These are phyloP conservation scores for Eustalomyia histrio DNA, from an alignment of 2,888 invertebrate genomes.

Conservation along the genomic window DNA sequence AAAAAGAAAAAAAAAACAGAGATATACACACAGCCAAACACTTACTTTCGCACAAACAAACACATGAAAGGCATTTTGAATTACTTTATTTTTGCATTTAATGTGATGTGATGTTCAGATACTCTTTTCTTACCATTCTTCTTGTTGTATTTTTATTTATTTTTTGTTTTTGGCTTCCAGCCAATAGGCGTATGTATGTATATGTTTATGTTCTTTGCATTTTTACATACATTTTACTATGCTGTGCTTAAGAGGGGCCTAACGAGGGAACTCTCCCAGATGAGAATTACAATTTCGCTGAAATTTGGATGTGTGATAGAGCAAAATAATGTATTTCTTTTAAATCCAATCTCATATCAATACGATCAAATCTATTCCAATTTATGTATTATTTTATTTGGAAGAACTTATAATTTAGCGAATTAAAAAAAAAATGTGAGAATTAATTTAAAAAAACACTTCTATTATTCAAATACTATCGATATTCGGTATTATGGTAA, in stretches of 20 bases:
- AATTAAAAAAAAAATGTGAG: too few species aligned
- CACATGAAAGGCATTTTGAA: conserved; percentile 23
- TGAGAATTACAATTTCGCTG: too few species aligned
- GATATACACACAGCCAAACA: background rate
- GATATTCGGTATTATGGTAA: too few species aligned
- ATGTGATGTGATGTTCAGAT: conserved; percentile 53
- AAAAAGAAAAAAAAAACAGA: background rate
- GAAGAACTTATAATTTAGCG: too few species aligned
- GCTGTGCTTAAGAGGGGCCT: conserved; percentile 6
- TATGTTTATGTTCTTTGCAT: background rate
- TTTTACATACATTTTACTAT: background rate
- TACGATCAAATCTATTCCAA: too few species aligned
- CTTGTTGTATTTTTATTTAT: background rate
- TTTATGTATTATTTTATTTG: too few species aligned
- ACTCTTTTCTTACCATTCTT: conserved; percentile 19
- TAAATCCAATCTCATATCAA: too few species aligned
- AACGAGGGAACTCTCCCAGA: too few species aligned
- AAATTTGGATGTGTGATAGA: too few species aligned
- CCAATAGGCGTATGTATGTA: conserved; percentile 35
- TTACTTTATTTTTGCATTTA: conserved; percentile 47
- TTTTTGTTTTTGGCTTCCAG: conserved; percentile 31
- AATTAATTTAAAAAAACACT: too few species aligned
- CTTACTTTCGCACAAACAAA: background rate
- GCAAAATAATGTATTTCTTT: too few species aligned
- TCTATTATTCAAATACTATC: too few species aligned